Conservation (phyloP, 1,140 invertebrate species). For the Aleiodes sp. region DNA sequence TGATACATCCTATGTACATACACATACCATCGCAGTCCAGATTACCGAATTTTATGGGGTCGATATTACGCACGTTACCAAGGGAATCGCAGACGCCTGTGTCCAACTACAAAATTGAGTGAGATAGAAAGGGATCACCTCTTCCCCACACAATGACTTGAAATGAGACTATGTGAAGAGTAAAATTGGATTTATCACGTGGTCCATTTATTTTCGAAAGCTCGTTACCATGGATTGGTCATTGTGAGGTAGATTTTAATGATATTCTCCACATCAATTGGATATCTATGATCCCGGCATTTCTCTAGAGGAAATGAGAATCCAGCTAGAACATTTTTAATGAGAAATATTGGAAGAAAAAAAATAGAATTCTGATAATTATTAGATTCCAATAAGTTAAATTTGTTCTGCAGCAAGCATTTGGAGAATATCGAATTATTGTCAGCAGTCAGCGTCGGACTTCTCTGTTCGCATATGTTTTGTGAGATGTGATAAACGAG, state of each 20-base stretch:
- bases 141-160: background rate
- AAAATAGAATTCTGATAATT: too few species aligned
- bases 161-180: slow-evolving; percentile 31
- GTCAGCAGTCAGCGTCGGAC: too few species aligned
- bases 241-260: slow-evolving; percentile 27
- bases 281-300: too few species aligned
- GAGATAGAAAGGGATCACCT: background rate
- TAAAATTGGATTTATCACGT: slow-evolving; percentile 40
- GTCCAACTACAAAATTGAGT: background rate
- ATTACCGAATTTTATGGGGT: slow-evolving; percentile 14
- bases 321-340: too few species aligned
- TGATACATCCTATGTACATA: background rate
- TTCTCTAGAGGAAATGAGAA: background rate
- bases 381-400: too few species aligned
- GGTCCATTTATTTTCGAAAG: slow-evolving; percentile 30
- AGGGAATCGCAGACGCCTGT: slow-evolving; percentile 2
- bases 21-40: background rate
- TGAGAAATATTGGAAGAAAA: too few species aligned
- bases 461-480: too few species aligned
- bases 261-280: background rate
- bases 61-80: slow-evolving; percentile 28
- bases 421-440: too few species aligned
- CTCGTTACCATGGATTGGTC: slow-evolving; percentile 28
- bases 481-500: too few species aligned
- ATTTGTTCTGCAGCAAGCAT: too few species aligned